phyloP scores from a whole-genome alignment of 2,113 vertebrate species.

The Eudyptes chrysolophus region DNA sequence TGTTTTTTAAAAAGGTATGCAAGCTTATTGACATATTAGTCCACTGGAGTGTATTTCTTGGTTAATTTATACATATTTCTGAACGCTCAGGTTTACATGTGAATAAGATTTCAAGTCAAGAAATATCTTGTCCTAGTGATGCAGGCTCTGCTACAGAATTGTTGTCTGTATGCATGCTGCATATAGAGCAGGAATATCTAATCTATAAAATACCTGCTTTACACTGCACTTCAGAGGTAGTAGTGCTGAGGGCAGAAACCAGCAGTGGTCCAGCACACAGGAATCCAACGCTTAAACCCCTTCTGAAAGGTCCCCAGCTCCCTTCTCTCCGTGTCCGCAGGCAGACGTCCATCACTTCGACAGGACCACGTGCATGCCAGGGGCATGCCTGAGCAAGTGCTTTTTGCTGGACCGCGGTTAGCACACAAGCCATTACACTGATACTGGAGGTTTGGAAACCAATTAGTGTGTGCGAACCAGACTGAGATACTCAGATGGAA shows the following conservation, averaged over 20 bases:
- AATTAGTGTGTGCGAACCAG: neutral
- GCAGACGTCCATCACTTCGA: neutral
- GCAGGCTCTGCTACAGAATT: neutral
- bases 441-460: neutral
- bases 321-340: neutral
- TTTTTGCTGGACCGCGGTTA: neutral
- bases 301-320: neutral
- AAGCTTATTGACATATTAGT: neutral
- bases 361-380: fast-evolving
- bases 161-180: neutral
- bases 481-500: neutral
- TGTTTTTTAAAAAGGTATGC: neutral
- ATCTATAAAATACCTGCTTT: neutral
- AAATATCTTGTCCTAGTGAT: neutral
- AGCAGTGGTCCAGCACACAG: neutral
- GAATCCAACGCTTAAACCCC: neutral
- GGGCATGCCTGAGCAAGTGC: neutral
- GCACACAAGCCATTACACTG: neutral
- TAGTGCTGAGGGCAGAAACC: neutral
- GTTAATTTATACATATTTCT: neutral
- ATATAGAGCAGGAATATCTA: neutral
- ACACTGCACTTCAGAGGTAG: neutral
- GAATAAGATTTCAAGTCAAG: neutral
- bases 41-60: neutral
- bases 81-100: neutral